phyloP scores from a whole-genome alignment of 2,888 invertebrate species.

The Dryocosmus kuriphilus region DNA sequence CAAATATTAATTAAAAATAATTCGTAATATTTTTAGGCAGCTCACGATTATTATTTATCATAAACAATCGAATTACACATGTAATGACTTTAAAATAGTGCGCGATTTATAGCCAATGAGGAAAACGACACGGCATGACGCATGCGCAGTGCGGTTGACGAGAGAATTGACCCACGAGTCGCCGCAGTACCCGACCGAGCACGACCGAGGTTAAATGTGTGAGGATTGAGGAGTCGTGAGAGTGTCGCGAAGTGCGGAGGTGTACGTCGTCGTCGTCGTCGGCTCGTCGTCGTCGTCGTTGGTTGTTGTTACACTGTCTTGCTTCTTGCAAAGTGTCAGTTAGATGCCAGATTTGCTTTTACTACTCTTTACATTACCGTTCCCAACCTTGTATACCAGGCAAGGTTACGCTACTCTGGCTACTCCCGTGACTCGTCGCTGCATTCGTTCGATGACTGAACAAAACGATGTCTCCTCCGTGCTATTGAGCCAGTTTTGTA shows the following conservation, averaged over 20 bases:
- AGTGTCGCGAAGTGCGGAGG: conserved; percentile 81
- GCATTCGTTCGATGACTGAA: conserved; percentile 21
- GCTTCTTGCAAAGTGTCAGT: conserved; percentile 3
- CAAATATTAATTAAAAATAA: too few species aligned
- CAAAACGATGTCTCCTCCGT: conserved; percentile 8
- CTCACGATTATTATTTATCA: too few species aligned
- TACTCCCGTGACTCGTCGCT: conserved; percentile 34
- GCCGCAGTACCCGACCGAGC: conserved; percentile 79
- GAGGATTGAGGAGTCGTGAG: conserved; percentile 71
- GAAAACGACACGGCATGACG: too few species aligned
- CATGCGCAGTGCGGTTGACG: conserved; percentile 63
- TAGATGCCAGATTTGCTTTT: background rate
- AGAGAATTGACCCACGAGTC: conserved; percentile 79
- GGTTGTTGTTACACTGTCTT: conserved; percentile 50
- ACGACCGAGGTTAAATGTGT: conserved; percentile 82
- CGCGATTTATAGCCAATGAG: too few species aligned
- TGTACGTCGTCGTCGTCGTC: conserved; percentile 66
- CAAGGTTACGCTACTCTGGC: conserved; percentile 30
- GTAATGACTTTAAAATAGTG: too few species aligned
- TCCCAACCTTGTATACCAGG: conserved; percentile 35
- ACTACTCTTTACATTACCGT: background rate
- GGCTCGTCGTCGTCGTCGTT: conserved; percentile 60
- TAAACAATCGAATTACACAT: too few species aligned
- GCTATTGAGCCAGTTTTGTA: conserved; percentile 6
- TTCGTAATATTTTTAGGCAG: too few species aligned